Evolutionary conservation across 2,888 invertebrate genomes (phyloP), one percentile per base, ranked within the genome.

Genomic region (Calameuta pallipes): DNA sequence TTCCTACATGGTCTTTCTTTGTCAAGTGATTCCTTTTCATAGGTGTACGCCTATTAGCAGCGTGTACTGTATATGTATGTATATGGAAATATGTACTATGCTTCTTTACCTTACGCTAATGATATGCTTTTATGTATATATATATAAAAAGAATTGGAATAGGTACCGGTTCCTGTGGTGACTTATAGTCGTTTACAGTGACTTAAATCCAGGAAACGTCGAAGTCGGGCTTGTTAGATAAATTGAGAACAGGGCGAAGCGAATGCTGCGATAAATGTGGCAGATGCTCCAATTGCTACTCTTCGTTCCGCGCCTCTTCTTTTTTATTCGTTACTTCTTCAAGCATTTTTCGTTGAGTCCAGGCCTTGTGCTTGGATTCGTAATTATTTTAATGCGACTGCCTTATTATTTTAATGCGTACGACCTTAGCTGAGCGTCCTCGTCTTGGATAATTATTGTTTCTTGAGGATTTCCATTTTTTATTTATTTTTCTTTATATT

Each of bases 361-460:
- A 77, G 69, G 79, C 80, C 78, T 84, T 68, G 80, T 80, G 74
- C 76, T 76, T 81, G 79, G 78, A 80, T 74, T 78, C 76, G 83
- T 84, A 85, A 87, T 87, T 84, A 83, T 80, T 84, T 83, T 85
- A 86, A 85, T 82, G 81, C 82, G 79, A 79, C 82, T 83, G 82
- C 82, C 83, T 82, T 82, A 83, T 84, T 84, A 86, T 85, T 87
- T 85, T 83, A 85, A 86, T 83, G 84, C 83, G 75, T 71, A 56
- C 56, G 56, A 56, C 23, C 9, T 56, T 2, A 56, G 56, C 1
- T 1, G 23, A 56, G 9, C 9, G 56, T 0, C 9, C 6, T 2
- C 41, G 15, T 41, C 41, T 41, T 41, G 41, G 41, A 41, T 41
- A 41, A 41, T 23, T 23, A 15, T 15, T 41, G 41, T 23, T 23